Conservation (phyloP, 2,888 invertebrate genomes). For the Rhingia rostrata region DNA sequence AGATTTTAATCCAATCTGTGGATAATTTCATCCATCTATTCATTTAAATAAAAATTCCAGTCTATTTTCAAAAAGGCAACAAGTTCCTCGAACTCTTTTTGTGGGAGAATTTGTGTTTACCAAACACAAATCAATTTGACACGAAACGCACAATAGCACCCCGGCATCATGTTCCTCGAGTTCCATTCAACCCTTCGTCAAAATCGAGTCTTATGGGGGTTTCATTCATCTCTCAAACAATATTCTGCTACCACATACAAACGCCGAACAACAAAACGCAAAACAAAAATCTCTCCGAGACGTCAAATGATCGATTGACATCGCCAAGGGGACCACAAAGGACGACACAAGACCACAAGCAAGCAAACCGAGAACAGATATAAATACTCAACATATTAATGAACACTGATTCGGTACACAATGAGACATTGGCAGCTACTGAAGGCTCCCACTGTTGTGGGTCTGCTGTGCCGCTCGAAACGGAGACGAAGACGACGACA, state of each 20-base stretch:
- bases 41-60: slow-evolving; percentile 8
- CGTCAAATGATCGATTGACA: slow-evolving; percentile 71
- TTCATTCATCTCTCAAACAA: slow-evolving; percentile 19
- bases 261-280: slow-evolving; percentile 13
- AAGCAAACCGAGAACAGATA: slow-evolving; percentile 38
- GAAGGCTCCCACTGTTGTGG: slow-evolving; percentile 69
- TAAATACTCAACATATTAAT: slow-evolving; percentile 72
- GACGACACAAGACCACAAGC: slow-evolving; percentile 26
- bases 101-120: slow-evolving; percentile 56
- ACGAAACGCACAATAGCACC: slow-evolving; percentile 53
- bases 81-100: slow-evolving; percentile 55
- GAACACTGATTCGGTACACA: slow-evolving; percentile 73
- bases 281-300: slow-evolving; percentile 30
- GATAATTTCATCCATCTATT: slow-evolving; percentile 32
- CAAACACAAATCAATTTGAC: slow-evolving; percentile 73
- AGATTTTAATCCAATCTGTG: slow-evolving; percentile 32
- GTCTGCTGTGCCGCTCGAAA: background rate
- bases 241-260: slow-evolving; percentile 13
- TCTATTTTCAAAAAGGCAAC: slow-evolving; percentile 16
- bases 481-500: slow-evolving; percentile 28
- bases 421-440: slow-evolving; percentile 74
- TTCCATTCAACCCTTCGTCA: slow-evolving; percentile 72
- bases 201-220: slow-evolving; percentile 65
- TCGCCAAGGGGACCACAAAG: slow-evolving; percentile 51
- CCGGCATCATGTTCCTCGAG: slow-evolving; percentile 26